phyloP scores from a whole-genome alignment of 1,140 invertebrate species.

The Brachionus paranguensis region DNA sequence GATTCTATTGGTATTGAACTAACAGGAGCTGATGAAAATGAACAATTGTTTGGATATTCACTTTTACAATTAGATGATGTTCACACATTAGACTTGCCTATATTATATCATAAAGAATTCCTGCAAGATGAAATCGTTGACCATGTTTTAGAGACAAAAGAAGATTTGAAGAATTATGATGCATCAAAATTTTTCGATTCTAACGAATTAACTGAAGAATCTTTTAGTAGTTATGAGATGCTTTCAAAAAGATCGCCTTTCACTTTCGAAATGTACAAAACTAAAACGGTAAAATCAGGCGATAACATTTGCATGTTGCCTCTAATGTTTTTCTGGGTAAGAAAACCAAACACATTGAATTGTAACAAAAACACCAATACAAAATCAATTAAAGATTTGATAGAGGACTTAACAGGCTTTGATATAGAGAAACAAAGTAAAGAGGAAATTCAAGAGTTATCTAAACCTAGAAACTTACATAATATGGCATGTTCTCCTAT shows the following conservation, averaged over 20 bases:
- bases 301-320: not conserved
- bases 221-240: not conserved
- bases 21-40: not conserved
- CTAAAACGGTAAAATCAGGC: not conserved
- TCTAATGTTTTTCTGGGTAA: constrained; percentile 31
- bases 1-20: not conserved
- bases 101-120: constrained; percentile 13
- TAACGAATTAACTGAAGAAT: not conserved
- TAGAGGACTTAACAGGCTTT: not conserved
- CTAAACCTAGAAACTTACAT: not conserved
- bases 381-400: not conserved
- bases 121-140: not conserved
- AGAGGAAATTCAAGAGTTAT: not conserved
- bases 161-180: not conserved
- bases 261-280: not conserved
- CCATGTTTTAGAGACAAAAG: not conserved
- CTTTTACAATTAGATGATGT: constrained; percentile 1
- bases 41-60: not conserved
- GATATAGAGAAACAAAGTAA: not conserved
- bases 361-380: not conserved
- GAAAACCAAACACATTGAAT: not conserved
- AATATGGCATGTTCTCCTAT: not conserved
- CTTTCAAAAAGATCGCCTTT: constrained; percentile 7
- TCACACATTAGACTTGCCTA: not conserved
- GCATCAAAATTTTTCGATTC: not conserved